A percentile compares a stretch with the other conserved stretches of the same genome.
Evolutionary conservation across 2,888 invertebrate genomes (phyloP).

Genomic region (Marasmarcha lunaedactyla): DNA sequence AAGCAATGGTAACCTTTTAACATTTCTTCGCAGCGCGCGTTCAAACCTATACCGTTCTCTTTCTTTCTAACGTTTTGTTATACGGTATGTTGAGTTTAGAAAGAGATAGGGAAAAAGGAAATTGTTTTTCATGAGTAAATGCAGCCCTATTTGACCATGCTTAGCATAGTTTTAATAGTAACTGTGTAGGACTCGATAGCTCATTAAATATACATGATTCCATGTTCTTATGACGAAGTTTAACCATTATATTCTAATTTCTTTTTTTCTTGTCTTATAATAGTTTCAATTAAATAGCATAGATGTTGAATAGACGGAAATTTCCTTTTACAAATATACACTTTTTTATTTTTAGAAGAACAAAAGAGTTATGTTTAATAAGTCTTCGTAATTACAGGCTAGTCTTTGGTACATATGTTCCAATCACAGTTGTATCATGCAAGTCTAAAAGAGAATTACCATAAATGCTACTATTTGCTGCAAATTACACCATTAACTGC

Average conservation of each 20-base stretch:
- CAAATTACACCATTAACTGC: too few relatives aligned
- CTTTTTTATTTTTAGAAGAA: too few relatives aligned
- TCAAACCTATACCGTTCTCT: conserved; percentile 51
- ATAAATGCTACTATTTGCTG: too few relatives aligned
- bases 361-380: too few relatives aligned
- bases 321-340: too few relatives aligned
- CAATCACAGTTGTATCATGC: not conserved
- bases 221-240: not conserved
- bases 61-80: conserved; percentile 23
- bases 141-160: conserved; percentile 48
- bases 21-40: conserved; percentile 49
- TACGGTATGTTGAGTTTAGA: conserved; percentile 20
- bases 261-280: too few relatives aligned
- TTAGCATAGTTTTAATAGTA: conserved; percentile 40
- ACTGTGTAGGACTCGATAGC: not conserved
- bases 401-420: too few relatives aligned
- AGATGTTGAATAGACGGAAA: too few relatives aligned
- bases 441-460: not conserved
- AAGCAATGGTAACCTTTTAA: conserved; percentile 70
- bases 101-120: conserved; percentile 29
- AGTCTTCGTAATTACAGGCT: too few relatives aligned
- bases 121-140: conserved; percentile 43
- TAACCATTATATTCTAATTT: not conserved
- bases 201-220: conserved; percentile 18
- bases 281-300: too few relatives aligned